These are phyloP conservation scores for Haliclona indistincta DNA, from an alignment of 37 sponge, comb jelly and placozoan genomes.

Conservation along the genomic window DNA sequence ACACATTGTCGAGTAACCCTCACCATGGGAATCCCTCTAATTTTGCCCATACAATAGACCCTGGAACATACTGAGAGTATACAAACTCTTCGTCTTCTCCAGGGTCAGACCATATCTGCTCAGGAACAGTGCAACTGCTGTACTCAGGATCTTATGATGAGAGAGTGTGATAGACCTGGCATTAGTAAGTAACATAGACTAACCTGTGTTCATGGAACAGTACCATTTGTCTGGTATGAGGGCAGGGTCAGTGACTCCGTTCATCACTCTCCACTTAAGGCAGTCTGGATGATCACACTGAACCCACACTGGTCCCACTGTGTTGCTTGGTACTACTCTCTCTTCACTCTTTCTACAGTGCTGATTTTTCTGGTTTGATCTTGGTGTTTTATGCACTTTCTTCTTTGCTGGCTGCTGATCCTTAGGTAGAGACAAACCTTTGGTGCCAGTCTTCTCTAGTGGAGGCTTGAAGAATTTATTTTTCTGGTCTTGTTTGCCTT, in stretches of 20 bases:
- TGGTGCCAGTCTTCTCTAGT: too few species aligned
- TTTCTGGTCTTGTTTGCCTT: too few species aligned
- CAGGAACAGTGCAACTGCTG: conserved; percentile 37
- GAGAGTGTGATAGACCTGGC: neutral
- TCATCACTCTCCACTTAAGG: conserved; percentile 67
- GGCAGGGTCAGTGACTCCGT: conserved; percentile 45
- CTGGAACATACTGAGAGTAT: conserved; percentile 56
- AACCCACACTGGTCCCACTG: conserved; percentile 68
- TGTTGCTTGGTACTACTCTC: conserved; percentile 3
- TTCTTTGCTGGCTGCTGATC: too few species aligned
- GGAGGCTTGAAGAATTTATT: too few species aligned
- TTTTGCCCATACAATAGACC: conserved; percentile 78
- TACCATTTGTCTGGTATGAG: conserved; percentile 59
- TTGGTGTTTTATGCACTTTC: conserved; percentile 6
- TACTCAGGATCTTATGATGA: conserved; percentile 16
- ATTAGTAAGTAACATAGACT: neutral
- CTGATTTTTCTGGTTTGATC: too few species aligned
- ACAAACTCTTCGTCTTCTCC: conserved; percentile 62
- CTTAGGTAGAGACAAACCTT: too few species aligned
- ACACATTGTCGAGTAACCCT: neutral
- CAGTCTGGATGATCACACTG: conserved; percentile 70
- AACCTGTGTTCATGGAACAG: conserved; percentile 69
- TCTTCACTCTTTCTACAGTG: too few species aligned
- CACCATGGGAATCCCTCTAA: conserved; percentile 75
- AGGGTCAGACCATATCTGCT: conserved; percentile 52